Percentiles rank a stretch among this genome's conserved stretches.
phyloP scores from a whole-genome alignment of 2,797 vertebrate genomes.

The Zalophus californianus region DNA sequence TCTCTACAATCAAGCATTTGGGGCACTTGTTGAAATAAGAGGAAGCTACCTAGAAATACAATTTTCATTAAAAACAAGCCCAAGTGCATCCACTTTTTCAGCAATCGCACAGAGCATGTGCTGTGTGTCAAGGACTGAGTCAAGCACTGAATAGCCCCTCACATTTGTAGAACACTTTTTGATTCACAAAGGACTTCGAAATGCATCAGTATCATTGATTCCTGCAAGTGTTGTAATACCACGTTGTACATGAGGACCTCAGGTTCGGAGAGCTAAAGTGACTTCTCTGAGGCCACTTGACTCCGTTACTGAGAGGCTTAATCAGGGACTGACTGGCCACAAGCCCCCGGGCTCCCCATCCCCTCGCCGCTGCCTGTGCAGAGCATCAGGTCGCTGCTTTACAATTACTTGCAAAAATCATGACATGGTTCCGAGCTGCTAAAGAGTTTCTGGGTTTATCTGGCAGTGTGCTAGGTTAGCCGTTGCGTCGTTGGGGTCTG shows the following conservation, averaged over 20 bases:
- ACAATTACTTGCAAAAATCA: neutral
- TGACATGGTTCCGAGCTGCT: neutral
- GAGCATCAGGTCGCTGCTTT: neutral
- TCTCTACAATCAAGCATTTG: neutral
- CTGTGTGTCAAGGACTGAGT: neutral
- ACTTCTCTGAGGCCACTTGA: neutral
- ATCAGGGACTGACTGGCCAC: neutral
- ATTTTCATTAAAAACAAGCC: neutral
- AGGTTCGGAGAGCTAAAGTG: neutral
- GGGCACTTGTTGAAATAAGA: slow-evolving; percentile 19
- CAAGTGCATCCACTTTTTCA: neutral
- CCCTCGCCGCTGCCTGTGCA: neutral
- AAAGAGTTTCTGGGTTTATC: neutral
- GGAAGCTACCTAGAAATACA: slow-evolving; percentile 2
- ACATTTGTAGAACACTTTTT: neutral
- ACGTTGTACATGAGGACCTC: neutral
- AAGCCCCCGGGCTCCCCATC: neutral
- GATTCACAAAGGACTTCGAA: neutral
- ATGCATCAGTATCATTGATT: neutral
- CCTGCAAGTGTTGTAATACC: neutral
- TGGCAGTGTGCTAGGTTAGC: neutral
- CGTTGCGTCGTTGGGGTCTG: neutral
- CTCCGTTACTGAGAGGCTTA: neutral
- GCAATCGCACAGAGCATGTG: neutral
- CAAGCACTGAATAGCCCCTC: neutral